phyloP scores from a whole-genome alignment of 2,888 invertebrate species.

The Unio pictorum region DNA sequence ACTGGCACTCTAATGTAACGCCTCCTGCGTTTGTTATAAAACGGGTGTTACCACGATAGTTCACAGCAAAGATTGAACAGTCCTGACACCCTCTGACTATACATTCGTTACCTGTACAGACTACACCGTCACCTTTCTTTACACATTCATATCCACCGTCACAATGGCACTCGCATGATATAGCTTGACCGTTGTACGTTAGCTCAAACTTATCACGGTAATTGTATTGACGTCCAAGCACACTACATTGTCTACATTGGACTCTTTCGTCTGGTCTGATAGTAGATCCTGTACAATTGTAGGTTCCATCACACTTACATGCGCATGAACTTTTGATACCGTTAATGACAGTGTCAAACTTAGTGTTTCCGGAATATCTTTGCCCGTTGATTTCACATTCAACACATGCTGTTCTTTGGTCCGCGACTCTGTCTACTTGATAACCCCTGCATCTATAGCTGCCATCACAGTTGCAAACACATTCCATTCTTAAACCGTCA shows the following conservation, averaged over 20 bases:
- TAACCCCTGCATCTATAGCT: conserved; percentile 32
- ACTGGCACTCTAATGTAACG: conserved; percentile 47
- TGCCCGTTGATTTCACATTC: conserved; percentile 46
- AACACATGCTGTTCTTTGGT: conserved; percentile 26
- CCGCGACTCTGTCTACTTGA: conserved; percentile 12
- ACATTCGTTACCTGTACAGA: not conserved
- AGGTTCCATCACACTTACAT: conserved; percentile 36
- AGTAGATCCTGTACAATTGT: conserved; percentile 23
- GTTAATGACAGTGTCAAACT: conserved; percentile 38
- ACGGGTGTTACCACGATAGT: conserved; percentile 37
- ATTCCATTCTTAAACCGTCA: conserved; percentile 32
- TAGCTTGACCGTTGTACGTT: conserved; percentile 10
- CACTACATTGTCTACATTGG: conserved; percentile 35
- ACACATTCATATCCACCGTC: conserved; percentile 38
- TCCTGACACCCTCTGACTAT: conserved; percentile 26
- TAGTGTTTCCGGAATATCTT: conserved; percentile 38
- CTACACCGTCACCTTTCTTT: conserved; percentile 10
- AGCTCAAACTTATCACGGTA: conserved; percentile 47
- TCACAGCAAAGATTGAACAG: conserved; percentile 45
- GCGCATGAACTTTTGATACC: conserved; percentile 31
- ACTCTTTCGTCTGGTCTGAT: conserved; percentile 2
- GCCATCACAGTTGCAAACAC: conserved; percentile 35
- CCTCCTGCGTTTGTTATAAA: conserved; percentile 50
- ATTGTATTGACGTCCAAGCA: conserved; percentile 38
- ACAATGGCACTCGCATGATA: conserved; percentile 26